Evolutionary conservation across 53 echinoderm and acorn worm species (phyloP).

Genomic region (Echinometra lucunter): DNA sequence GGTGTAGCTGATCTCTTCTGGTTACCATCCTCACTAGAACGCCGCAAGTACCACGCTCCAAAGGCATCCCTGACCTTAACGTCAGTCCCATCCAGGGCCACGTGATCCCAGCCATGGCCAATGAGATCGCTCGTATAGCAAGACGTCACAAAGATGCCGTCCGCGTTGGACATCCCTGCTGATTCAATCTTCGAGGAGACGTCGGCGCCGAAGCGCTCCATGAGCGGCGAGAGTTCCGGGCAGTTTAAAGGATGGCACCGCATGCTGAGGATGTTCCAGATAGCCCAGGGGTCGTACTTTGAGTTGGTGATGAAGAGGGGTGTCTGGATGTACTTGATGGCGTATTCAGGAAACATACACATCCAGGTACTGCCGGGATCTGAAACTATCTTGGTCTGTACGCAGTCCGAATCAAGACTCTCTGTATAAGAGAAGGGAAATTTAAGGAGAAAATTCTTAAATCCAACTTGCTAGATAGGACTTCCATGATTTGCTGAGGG

Average conservation of each 20-base stretch:
- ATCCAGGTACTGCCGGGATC: constrained; percentile 73
- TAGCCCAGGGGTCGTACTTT: constrained; percentile 78
- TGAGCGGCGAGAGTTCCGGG: constrained; percentile 18
- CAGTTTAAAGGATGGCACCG: constrained; percentile 77
- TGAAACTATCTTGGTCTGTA: neutral
- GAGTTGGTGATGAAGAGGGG: constrained; percentile 89
- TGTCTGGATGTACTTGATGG: constrained; percentile 71
- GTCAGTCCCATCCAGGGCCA: constrained; percentile 51
- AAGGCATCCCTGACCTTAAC: constrained; percentile 73
- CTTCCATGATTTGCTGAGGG: no score
- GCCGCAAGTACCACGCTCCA: constrained; percentile 75
- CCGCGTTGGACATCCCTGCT: constrained; percentile 45
- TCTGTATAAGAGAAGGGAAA: constrained; percentile 28
- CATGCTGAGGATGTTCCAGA: constrained; percentile 79
- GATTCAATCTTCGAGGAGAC: constrained; percentile 59
- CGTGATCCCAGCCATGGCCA: constrained; percentile 67
- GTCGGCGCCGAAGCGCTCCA: constrained; percentile 60
- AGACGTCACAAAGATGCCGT: constrained; percentile 83
- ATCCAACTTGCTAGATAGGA: neutral
- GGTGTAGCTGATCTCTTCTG: neutral
- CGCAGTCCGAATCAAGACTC: constrained; percentile 64
- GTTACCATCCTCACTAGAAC: neutral
- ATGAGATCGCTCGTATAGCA: constrained; percentile 80
- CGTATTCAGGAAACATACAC: constrained; percentile 85
- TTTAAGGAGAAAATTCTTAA: neutral